Evolutionary conservation across 1,140 invertebrate species (phyloP), one percentile per base, ranked within the genome.

Genomic region (Lepidurus arcticus): DNA sequence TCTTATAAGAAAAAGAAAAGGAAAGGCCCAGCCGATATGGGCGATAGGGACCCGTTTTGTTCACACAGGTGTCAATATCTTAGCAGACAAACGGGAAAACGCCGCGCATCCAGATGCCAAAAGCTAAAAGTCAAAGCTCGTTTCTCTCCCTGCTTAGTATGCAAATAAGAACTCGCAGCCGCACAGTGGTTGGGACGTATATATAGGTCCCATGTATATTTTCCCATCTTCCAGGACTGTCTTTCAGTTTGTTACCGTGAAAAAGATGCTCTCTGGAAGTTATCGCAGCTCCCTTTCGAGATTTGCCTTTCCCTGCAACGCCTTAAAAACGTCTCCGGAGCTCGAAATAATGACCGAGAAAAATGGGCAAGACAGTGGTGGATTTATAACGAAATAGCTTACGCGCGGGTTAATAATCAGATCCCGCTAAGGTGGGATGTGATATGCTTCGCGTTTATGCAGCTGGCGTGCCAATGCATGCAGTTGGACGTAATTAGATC

Each of bases 31-130:
- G 34, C 34, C 34, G 34, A 34, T 34, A 34, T 34, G 34, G 53
- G 53, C 53, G 53, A 65, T n/a, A 65, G 34, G 53, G 53, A 65
- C 53, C 53, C 53, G 21, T 65, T 65, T 9, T 21, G 53, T 65
- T 65, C 53, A 16, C 53, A 65, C 53, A 65, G 53, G 53, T 65
- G 53, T 65, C 53, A 65, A 65, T 65, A 65, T 65, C 53, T 65
- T 65, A 16, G 53, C 53, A 65, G 53, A 65, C 53, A 65, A 65
- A 65, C 53, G 13, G 21, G 53, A 65, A 65, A 65, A 13, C 13
- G 53, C 53, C 53, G 53, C 13, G 1, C 53, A 65, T 65, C n/a
- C 53, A 65, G 53, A 65, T 16, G 13, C 53, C 53, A 11, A 34
- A 34, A 65, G 53, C 53, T 7, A 21, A 65, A 65, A 65, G n/a